Conservation (phyloP, 2,113 vertebrate genomes). For the Neomonachus schauinslandi region DNA sequence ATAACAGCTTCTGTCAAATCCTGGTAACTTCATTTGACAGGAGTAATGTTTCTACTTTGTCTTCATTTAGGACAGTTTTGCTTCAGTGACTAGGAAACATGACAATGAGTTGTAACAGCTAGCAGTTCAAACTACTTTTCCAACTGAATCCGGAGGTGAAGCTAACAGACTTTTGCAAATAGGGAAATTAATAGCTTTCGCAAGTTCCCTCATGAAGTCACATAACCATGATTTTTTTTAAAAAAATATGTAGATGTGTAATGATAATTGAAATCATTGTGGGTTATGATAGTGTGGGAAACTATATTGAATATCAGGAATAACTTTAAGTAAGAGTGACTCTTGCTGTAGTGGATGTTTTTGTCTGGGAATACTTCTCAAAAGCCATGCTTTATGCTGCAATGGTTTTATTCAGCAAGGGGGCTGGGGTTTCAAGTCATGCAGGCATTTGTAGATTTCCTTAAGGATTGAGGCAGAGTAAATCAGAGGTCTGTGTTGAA, state of each 20-base stretch:
- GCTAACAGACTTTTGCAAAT: slow-evolving; percentile 58
- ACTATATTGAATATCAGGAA: not conserved
- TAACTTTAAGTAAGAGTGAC: not conserved
- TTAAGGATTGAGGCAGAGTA: not conserved
- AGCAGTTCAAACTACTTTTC: slow-evolving; percentile 59
- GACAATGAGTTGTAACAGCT: slow-evolving; percentile 55
- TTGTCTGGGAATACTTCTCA: not conserved
- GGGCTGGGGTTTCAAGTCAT: not conserved
- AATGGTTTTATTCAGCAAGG: not conserved
- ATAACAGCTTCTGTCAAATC: slow-evolving; percentile 64
- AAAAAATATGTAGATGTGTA: not conserved
- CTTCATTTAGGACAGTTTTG: slow-evolving; percentile 73
- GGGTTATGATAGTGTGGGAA: not conserved
- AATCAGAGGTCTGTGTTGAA: not conserved
- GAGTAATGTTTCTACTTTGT: slow-evolving; percentile 70
- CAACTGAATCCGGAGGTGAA: slow-evolving; percentile 10
- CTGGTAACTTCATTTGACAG: slow-evolving; percentile 71
- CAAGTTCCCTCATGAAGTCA: not conserved
- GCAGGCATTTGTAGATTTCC: not conserved
- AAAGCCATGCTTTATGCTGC: not conserved
- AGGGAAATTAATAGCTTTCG: slow-evolving; percentile 48
- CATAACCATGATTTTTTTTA: not conserved
- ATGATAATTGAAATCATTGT: slow-evolving; percentile 36
- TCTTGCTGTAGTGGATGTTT: not conserved
- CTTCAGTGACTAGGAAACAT: slow-evolving; percentile 67